A percentile compares a stretch with the other conserved stretches of the same genome.
phyloP scores from a whole-genome alignment of 1,140 invertebrate species.

The Heliothis subflexa region DNA sequence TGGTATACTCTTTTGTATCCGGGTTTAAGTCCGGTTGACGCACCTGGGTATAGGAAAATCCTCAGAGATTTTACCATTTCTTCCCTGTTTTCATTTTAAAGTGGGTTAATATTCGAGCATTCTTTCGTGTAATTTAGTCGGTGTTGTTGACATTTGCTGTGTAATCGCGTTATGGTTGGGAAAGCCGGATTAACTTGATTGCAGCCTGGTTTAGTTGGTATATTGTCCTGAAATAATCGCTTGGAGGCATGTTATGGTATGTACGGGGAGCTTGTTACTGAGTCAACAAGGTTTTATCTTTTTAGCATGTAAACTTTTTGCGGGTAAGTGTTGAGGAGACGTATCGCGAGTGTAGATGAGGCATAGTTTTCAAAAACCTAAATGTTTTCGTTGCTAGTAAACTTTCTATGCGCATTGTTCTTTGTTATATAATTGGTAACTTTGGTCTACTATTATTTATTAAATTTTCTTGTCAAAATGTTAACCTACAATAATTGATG shows the following conservation, averaged over 20 bases:
- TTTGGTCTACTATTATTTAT: too few relatives aligned
- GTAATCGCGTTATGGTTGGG: not conserved
- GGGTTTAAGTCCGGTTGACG: constrained; percentile 35
- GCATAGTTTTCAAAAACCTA: too few relatives aligned
- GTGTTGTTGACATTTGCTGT: constrained; percentile 16
- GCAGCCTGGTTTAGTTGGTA: not conserved
- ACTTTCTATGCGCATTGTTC: too few relatives aligned
- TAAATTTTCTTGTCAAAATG: too few relatives aligned
- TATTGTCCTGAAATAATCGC: constrained; percentile 10
- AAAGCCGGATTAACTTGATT: not conserved
- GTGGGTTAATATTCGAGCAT: constrained; percentile 19
- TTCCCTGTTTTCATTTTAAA: constrained; percentile 27
- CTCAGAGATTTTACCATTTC: not conserved
- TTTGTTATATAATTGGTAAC: too few relatives aligned
- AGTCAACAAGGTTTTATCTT: not conserved
- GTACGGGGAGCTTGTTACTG: not conserved
- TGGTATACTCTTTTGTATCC: constrained; percentile 29
- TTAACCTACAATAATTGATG: too few relatives aligned
- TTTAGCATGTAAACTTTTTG: not conserved
- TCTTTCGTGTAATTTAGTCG: constrained; percentile 6
- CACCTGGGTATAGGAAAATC: constrained; percentile 41
- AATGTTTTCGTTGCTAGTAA: too few relatives aligned
- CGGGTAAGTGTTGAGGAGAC: not conserved
- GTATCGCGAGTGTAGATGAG: not conserved
- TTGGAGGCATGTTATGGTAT: not conserved